Evolutionary conservation across 2,888 invertebrate species (phyloP), one percentile per base, ranked within the genome.

Genomic region (Lasioglossum morio): DNA sequence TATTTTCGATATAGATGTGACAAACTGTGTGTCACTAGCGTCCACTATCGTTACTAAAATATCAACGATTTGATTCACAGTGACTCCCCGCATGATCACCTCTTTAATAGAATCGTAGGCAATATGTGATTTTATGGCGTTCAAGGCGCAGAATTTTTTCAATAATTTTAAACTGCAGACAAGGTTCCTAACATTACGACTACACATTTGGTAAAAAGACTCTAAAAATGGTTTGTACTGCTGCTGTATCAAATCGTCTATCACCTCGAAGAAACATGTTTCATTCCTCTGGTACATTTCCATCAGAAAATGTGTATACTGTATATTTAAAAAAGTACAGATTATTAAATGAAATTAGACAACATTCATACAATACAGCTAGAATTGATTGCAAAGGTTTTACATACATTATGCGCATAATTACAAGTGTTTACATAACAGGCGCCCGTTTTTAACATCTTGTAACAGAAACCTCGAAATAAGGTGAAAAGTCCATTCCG

Each of bases 371-470:
- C 23, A 16, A 43, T 7, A 40, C 19, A 14, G 12, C 30, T 19
- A 30, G 4, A 76, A 76, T 72, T 40, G 14, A 63, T 53, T 19
- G 46, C 23, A 78, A 16, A 72, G 14, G 8, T 3, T 27, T 14
- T 82, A 88, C 90, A 12, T 87, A 90, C 90, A 27, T 84, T 4
- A 48, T 90, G 89, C 0, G 16, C 3, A 30, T 12, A 90, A n/a
- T 0, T 2, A 34, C 90, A 90, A 0, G 5, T 0, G 1, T 16
- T 2, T 8, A 0, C n/a, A 2, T 0, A 0, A 34, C 88, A 87
- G 8, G 1, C 7, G 0, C 77, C 74, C 16, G 0, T 3, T 0
- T 3, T 14, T 16, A 77, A 10, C 12, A 1, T 3, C 16, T 0
- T 2, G 37, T 66, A 81, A 66, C 86, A 86, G 14, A 34, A 81